Conservation (phyloP, 2,113 vertebrate species). For the Sula dactylatra region DNA sequence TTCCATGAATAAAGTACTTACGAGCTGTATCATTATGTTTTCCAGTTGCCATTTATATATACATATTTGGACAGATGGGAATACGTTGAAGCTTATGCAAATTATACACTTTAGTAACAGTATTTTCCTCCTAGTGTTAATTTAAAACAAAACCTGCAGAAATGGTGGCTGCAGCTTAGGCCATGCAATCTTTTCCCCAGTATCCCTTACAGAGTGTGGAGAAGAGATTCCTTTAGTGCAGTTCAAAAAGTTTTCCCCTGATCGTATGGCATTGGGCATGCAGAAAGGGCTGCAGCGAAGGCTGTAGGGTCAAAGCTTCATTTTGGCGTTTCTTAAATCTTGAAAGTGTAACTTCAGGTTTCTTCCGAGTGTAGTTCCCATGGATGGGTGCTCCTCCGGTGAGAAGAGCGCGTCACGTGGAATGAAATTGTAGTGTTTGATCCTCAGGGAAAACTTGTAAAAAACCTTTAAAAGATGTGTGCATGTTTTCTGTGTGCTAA, state of each 20-base stretch:
- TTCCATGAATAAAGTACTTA: background rate
- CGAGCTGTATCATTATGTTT: background rate
- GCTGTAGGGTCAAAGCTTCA: background rate
- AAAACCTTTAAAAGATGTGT: background rate
- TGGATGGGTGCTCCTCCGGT: background rate
- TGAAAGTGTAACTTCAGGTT: fast-evolving
- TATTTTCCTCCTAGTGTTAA: background rate
- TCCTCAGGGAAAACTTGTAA: background rate
- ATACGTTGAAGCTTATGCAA: background rate
- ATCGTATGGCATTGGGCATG: fast-evolving
- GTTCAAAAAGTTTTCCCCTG: background rate
- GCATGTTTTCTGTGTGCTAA: background rate
- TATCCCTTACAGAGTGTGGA: background rate
- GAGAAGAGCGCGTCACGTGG: background rate
- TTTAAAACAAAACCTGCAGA: background rate
- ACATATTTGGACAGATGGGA: background rate
- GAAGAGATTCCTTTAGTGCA: background rate
- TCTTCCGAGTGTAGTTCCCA: background rate
- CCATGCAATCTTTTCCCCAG: background rate
- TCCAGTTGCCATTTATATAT: background rate
- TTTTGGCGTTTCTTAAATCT: background rate
- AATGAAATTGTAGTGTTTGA: background rate
- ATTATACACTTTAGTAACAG: background rate
- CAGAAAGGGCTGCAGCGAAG: background rate
- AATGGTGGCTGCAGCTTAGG: background rate